Base-by-base conservation (phyloP, 2,888 invertebrate genomes). In the Balanococcus diminutus region DNA sequence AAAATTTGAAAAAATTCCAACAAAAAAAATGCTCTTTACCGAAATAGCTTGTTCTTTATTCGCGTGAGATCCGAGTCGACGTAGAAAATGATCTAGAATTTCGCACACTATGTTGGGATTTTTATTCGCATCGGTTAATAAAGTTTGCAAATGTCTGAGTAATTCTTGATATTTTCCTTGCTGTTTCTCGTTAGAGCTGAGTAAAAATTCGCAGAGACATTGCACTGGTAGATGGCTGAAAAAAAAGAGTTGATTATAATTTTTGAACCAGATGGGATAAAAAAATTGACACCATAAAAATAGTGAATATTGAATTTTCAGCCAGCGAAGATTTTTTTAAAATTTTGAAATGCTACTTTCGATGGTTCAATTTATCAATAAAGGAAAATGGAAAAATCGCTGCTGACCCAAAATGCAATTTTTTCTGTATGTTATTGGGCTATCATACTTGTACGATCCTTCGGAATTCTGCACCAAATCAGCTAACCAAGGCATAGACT, bases 401-500 rank as follows among this genome's bases (percentile, higher is more conserved):
- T n/a, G n/a, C n/a, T n/a, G n/a, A n/a, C n/a, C n/a, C n/a, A n/a
- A n/a, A n/a, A n/a, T n/a, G n/a, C n/a, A n/a, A n/a, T n/a, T n/a
- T n/a, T n/a, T n/a, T n/a, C n/a, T n/a, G n/a, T n/a, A 14, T 3
- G 42, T 42, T 14, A 42, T 42, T 42, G 3, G 3, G 42, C 42
- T n/a, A n/a, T n/a, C 87, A 46, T 88, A 92, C 92, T 91, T 93
- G 56, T 95, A 92, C 22, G 96, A 95, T 0, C 96, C 95, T 89
- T 97, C 97, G 88, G 96, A 96, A 88, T 95, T 96, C 88, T 97
- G 95, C 16, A 98, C 96, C 87, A 98, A 91, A 90, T 98, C 97
- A 9, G 97, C 97, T 87, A 98, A 91, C 98, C 98, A 98, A 3
- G 98, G 98, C 97, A 98, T 97, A 61, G 98, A 96, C 88, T 97